Conservation (phyloP, 2,113 vertebrate species). For the Tupaia chinensis region DNA sequence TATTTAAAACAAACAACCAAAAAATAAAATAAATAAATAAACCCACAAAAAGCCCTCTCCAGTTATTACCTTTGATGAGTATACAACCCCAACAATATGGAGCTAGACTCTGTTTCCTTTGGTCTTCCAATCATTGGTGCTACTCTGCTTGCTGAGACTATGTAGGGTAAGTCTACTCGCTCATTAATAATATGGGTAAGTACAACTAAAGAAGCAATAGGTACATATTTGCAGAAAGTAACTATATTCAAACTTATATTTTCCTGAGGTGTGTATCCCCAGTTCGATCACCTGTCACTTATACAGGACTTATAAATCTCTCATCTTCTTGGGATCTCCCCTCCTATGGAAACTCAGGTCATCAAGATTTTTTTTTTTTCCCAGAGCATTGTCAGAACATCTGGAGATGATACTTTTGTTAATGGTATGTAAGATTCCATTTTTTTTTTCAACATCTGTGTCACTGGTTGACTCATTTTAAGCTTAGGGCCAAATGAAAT, state of each 20-base stretch:
- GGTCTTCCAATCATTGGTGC: neutral
- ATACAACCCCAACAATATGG: neutral
- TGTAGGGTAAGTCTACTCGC: neutral
- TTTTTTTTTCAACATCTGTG: conserved; percentile 39
- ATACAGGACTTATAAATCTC: neutral
- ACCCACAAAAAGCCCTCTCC: neutral
- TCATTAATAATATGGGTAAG: neutral
- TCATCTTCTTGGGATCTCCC: neutral
- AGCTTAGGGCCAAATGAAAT: conserved; percentile 35
- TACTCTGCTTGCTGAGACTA: neutral
- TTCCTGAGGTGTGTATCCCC: neutral
- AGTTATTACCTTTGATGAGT: neutral
- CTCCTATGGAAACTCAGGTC: conserved; percentile 23
- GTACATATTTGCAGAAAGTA: neutral
- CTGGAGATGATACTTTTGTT: neutral
- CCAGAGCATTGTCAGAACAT: neutral
- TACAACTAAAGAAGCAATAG: neutral
- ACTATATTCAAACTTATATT: neutral
- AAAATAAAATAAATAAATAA: neutral
- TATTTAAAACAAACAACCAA: neutral
- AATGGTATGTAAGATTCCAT: neutral
- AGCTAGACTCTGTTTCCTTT: neutral
- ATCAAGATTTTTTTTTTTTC: neutral
- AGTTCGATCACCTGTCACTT: neutral
- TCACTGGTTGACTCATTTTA: conserved; percentile 36